Evolutionary conservation across 2,888 invertebrate genomes (phyloP).

Genomic region (Drosophila sordidula): DNA sequence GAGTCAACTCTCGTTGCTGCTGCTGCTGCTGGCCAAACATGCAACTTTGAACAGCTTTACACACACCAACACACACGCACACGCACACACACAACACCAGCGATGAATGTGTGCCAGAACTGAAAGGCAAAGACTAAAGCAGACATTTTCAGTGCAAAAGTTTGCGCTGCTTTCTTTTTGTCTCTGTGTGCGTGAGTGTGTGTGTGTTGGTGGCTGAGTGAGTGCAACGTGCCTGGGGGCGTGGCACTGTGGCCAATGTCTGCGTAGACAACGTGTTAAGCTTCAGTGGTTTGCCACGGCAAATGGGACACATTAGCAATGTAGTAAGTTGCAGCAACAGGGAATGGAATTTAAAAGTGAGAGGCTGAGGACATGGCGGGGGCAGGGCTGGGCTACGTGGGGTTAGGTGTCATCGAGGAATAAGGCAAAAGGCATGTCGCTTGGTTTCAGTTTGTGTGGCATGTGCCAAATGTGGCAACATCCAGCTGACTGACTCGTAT

Average conservation of each 20-base stretch:
- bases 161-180: slow-evolving; percentile 39
- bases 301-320: slow-evolving; percentile 82
- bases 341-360: slow-evolving; percentile 1
- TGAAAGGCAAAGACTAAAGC: slow-evolving; percentile 65
- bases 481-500: slow-evolving; percentile 10
- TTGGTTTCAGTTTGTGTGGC: slow-evolving; percentile 35
- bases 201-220: slow-evolving; percentile 22
- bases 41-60: slow-evolving; percentile 67
- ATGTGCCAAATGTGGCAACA: slow-evolving; percentile 72
- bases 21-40: slow-evolving; percentile 52
- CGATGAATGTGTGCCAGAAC: slow-evolving; percentile 71
- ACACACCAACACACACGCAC: slow-evolving; percentile 37
- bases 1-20: slow-evolving; percentile 33
- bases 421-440: slow-evolving; percentile 2
- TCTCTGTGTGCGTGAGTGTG: slow-evolving; percentile 6
- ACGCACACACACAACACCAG: slow-evolving; percentile 9
- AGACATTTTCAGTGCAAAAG: slow-evolving; percentile 64
- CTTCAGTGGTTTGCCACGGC: slow-evolving; percentile 79
- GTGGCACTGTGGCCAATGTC: slow-evolving; percentile 64
- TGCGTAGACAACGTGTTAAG: slow-evolving; percentile 82
- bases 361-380: neutral
- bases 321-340: slow-evolving; percentile 47
- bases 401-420: slow-evolving; percentile 7
- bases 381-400: neutral
- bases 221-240: slow-evolving; percentile 30